Conservation (phyloP, 2,113 vertebrate genomes). For the Ahaetulla prasina region DNA sequence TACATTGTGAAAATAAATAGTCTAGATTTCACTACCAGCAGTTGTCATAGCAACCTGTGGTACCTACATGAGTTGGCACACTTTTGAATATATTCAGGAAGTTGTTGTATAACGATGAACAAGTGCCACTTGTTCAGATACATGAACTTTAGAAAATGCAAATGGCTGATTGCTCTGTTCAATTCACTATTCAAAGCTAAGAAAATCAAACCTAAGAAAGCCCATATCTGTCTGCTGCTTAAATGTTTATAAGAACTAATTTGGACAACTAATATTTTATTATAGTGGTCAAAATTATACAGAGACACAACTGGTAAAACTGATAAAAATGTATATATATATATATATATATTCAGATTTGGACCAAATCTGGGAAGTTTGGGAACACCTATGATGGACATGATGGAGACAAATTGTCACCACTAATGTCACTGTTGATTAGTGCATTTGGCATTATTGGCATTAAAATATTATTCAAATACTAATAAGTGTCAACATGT, state of each 20-base stretch:
- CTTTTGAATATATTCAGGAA: constrained; percentile 54
- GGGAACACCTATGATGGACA: not conserved
- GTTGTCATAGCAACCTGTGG: constrained; percentile 54
- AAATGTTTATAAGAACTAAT: not conserved
- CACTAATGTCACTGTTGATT: not conserved
- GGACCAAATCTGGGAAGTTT: not conserved
- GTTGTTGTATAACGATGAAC: constrained; percentile 49
- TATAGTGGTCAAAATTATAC: not conserved
- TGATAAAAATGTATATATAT: not conserved
- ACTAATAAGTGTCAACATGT: not conserved
- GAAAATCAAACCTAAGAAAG: constrained; percentile 35
- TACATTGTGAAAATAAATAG: not conserved
- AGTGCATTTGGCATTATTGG: not conserved
- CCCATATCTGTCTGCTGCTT: constrained; percentile 28
- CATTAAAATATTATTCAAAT: not conserved
- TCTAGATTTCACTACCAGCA: constrained; percentile 6
- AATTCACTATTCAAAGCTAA: constrained; percentile 41
- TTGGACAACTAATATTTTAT: not conserved
- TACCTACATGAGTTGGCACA: constrained; percentile 52
- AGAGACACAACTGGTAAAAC: not conserved
- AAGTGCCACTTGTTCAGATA: constrained; percentile 9
- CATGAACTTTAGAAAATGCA: not conserved
- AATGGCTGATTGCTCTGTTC: constrained; percentile 22
- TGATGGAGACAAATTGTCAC: not conserved
- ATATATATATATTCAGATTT: not conserved